Conservation (phyloP, 2,888 invertebrate genomes). For the Lochmaea crataegi region DNA sequence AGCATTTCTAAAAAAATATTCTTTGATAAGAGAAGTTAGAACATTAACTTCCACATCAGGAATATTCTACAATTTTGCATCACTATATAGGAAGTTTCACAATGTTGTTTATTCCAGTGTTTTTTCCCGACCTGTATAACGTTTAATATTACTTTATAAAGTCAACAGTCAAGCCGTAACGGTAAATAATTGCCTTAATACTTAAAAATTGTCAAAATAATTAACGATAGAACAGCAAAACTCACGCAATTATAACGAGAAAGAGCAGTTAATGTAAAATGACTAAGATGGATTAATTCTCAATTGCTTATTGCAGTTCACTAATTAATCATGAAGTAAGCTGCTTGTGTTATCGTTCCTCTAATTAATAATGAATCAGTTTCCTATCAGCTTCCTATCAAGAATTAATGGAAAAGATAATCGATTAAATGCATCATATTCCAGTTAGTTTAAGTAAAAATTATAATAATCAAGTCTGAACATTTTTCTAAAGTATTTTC, state of each 20-base stretch:
- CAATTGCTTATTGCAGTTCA: neutral
- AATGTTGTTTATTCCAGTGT: no score
- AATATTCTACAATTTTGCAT: no score
- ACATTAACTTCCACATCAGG: no score
- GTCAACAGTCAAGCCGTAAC: no score
- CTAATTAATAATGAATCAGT: neutral
- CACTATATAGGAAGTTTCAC: no score
- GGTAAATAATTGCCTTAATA: neutral
- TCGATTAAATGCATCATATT: neutral
- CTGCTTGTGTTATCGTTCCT: neutral
- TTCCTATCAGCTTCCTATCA: neutral
- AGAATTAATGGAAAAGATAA: neutral
- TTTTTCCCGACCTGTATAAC: no score
- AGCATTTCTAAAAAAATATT: no score
- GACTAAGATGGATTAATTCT: conserved; percentile 1
- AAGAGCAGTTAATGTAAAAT: neutral
- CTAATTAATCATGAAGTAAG: conserved; percentile 3
- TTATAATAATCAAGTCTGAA: neutral
- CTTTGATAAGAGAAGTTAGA: no score
- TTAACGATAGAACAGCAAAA: neutral
- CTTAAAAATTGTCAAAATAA: neutral
- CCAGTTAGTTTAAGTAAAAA: neutral
- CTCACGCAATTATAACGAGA: neutral
- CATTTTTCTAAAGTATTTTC: no score
- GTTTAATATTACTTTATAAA: no score